These are phyloP conservation scores for Drosophila cardini DNA, from an alignment of 1,140 invertebrate genomes.

Conservation along the genomic window DNA sequence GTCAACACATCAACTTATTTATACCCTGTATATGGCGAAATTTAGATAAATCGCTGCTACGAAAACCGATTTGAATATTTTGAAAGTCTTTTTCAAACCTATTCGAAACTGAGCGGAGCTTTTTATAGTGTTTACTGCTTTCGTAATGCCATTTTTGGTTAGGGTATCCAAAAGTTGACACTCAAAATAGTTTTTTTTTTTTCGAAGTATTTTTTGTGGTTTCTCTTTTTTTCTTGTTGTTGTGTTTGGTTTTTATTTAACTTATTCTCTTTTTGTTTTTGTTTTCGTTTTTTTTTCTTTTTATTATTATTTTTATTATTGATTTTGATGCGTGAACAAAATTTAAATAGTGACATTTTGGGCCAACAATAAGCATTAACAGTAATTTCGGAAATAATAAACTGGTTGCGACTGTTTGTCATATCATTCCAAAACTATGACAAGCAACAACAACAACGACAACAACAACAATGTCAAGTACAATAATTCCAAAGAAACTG, in stretches of 20 bases:
- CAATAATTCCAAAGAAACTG: slow-evolving; percentile 58
- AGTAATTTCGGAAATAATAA: slow-evolving; percentile 83
- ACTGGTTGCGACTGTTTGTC: slow-evolving; percentile 75
- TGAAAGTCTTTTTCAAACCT: not conserved
- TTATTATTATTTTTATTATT: slow-evolving; percentile 64
- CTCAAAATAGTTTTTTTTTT: not conserved
- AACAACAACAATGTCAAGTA: slow-evolving; percentile 53
- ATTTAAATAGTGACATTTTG: slow-evolving; percentile 82
- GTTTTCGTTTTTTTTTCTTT: slow-evolving; percentile 5
- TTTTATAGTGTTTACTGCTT: not conserved
- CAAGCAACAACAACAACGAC: slow-evolving; percentile 50
- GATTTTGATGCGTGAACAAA: slow-evolving; percentile 80
- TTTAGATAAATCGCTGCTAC: slow-evolving; percentile 2
- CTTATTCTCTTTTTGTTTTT: slow-evolving; percentile 40
- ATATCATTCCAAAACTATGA: slow-evolving; percentile 64
- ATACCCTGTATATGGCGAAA: slow-evolving; percentile 8
- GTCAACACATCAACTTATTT: not conserved
- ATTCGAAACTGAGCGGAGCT: not conserved
- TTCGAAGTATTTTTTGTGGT: slow-evolving; percentile 40
- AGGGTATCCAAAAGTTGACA: slow-evolving; percentile 52
- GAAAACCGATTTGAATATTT: slow-evolving; percentile 14
- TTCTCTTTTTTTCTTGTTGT: slow-evolving; percentile 61
- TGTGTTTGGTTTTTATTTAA: slow-evolving; percentile 57
- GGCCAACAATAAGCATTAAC: slow-evolving; percentile 79
- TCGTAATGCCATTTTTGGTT: slow-evolving; percentile 20